Evolutionary conservation across 2,113 vertebrate species (phyloP).

Genomic region (Falco punctatus): DNA sequence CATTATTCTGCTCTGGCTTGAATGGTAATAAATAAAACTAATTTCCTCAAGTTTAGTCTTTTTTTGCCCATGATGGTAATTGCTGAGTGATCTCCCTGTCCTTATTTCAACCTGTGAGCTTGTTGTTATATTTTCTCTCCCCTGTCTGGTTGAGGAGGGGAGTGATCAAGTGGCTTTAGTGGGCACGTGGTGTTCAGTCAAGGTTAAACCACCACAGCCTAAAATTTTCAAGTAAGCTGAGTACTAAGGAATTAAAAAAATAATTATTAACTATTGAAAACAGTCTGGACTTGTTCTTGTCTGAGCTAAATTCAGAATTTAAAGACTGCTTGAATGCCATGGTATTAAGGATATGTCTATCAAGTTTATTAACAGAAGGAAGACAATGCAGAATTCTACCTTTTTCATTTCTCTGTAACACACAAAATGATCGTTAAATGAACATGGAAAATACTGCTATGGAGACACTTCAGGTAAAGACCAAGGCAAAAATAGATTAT

Average conservation of each 20-base stretch:
- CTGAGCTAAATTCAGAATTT: not conserved
- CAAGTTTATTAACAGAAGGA: not conserved
- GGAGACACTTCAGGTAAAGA: not conserved
- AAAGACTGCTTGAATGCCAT: not conserved
- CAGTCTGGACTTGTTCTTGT: not conserved
- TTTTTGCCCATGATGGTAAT: too few relatives aligned
- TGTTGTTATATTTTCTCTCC: too few relatives aligned
- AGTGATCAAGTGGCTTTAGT: too few relatives aligned
- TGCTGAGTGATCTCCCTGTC: too few relatives aligned
- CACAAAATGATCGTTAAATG: not conserved
- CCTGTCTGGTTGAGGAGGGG: too few relatives aligned
- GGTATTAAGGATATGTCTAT: not conserved
- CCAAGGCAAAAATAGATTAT: not conserved
- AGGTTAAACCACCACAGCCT: not conserved
- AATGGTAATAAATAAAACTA: too few relatives aligned
- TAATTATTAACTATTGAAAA: not conserved
- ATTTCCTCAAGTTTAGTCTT: too few relatives aligned
- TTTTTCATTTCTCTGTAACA: not conserved
- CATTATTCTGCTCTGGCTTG: too few relatives aligned
- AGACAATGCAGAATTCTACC: not conserved
- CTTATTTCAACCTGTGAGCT: too few relatives aligned
- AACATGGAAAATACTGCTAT: not conserved
- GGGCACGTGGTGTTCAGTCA: too few relatives aligned
- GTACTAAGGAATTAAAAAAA: not conserved
- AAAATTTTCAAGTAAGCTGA: not conserved